Evolutionary conservation across 2,888 invertebrate species (phyloP).

Genomic region (Oligia fasciuncula): DNA sequence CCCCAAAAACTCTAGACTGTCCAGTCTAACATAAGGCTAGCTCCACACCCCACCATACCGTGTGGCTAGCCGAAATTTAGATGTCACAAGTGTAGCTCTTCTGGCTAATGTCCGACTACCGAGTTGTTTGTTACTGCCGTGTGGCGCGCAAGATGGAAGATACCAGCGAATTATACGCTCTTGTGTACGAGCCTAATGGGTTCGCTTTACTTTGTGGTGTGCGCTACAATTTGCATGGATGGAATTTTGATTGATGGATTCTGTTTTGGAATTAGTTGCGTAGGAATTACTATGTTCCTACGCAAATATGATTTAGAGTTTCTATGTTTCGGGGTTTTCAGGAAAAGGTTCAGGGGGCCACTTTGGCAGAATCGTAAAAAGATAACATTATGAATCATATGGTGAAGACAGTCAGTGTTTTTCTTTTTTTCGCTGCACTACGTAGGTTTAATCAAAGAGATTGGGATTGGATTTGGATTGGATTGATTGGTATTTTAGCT

Average conservation of each 20-base stretch:
- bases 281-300: background rate
- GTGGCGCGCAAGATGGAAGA: slow-evolving; percentile 86
- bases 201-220: slow-evolving; percentile 58
- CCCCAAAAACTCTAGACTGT: background rate
- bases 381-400: too few species aligned
- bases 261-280: slow-evolving; percentile 31
- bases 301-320: background rate
- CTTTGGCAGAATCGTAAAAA: too few species aligned
- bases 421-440: too few species aligned
- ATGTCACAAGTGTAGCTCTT: slow-evolving; percentile 88
- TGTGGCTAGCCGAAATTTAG: slow-evolving; percentile 89
- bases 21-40: slow-evolving; percentile 52
- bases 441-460: too few species aligned
- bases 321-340: background rate
- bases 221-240: slow-evolving; percentile 63
- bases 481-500: too few species aligned
- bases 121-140: slow-evolving; percentile 88
- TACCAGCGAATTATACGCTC: slow-evolving; percentile 84
- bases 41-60: slow-evolving; percentile 67
- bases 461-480: too few species aligned
- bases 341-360: background rate
- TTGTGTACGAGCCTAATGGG: slow-evolving; percentile 71
- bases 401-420: too few species aligned
- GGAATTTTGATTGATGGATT: slow-evolving; percentile 60
- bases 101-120: slow-evolving; percentile 82